Evolutionary conservation across 2,797 vertebrate species (phyloP), one percentile per base, ranked within the genome.

Genomic region (Morus bassanus): DNA sequence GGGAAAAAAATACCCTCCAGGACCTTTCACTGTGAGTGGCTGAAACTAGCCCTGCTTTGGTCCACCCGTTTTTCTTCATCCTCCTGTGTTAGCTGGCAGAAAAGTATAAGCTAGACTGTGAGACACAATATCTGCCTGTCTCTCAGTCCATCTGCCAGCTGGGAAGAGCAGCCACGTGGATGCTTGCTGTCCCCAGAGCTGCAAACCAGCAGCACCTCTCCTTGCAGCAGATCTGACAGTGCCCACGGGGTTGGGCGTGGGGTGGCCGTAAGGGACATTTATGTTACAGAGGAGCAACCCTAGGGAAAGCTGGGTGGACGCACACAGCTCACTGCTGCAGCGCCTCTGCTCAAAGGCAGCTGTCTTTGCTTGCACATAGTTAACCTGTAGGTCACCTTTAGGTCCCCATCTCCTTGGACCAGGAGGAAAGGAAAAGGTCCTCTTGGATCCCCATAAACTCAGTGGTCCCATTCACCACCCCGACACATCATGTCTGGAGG

Each of bases 401-500:
- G 14, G 23, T 19, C 14, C n/a, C 46, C 28, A 9, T 50, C 59
- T 30, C 51, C 43, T 50, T 33, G 28, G 30, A 28, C 23, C 37
- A 14, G 37, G 60, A 53, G 51, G 57, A 63, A 57, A 28, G 9
- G 33, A 85, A 59, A 37, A 54, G 23, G 41, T 24, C 24, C 53
- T 84, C 28, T 18, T 37, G n/a, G 51, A 70, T 35, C 51, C 35
- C n/a, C 25, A 14, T 2, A 10, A 46, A 14, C 43, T 22, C 53
- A 22, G 9, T 0, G 2, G 1, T 63, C 27, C 57, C 53, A 7
- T 15, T 25, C 18, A 8, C 23, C 13, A 3, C 23, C 11, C 3
- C 1, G 0, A 10, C 0, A 0, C 15, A 0, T 33, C 25, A 0
- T 1, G 3, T 7, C 60, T 16, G 13, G 11, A 50, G 51, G 35